A percentile compares a stretch with the other conserved stretches of the same genome.
These are phyloP conservation scores for Turritopsis rubra DNA, from an alignment of 30 jellyfish, hydroid and myxozoan species.

Conservation along the genomic window DNA sequence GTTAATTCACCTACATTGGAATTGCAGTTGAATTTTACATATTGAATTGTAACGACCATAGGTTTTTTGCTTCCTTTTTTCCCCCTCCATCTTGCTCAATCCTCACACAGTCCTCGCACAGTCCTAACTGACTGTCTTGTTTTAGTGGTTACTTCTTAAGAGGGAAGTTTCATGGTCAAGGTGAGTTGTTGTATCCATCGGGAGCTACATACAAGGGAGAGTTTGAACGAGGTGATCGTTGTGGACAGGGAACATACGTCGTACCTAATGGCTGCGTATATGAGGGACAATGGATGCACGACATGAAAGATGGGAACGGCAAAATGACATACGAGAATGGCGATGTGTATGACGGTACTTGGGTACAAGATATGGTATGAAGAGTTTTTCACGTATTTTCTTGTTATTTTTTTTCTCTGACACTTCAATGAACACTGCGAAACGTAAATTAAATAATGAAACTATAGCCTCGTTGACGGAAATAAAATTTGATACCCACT, in stretches of 20 bases:
- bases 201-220: conserved; percentile 78
- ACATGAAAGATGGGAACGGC: conserved; percentile 73
- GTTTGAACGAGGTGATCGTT: conserved; percentile 75
- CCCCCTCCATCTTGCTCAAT: too few relatives aligned
- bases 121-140: too few relatives aligned
- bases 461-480: too few relatives aligned
- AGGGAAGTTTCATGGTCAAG: conserved; percentile 62
- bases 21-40: too few relatives aligned
- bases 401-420: not conserved
- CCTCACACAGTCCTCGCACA: too few relatives aligned
- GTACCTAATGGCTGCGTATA: conserved; percentile 43
- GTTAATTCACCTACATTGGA: too few relatives aligned
- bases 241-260: conserved; percentile 59
- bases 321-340: conserved; percentile 61
- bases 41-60: too few relatives aligned
- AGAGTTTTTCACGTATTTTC: not conserved
- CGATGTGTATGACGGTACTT: conserved; percentile 76
- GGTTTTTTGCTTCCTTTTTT: too few relatives aligned
- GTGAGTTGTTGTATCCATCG: conserved; percentile 36
- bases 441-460: too few relatives aligned
- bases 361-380: conserved; percentile 74
- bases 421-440: not conserved
- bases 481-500: too few relatives aligned
- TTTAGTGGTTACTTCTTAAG: conserved; percentile 67
- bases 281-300: conserved; percentile 84